Evolutionary conservation across 2,888 invertebrate species (phyloP).

Genomic region (Sepioteuthis lessoniana): DNA sequence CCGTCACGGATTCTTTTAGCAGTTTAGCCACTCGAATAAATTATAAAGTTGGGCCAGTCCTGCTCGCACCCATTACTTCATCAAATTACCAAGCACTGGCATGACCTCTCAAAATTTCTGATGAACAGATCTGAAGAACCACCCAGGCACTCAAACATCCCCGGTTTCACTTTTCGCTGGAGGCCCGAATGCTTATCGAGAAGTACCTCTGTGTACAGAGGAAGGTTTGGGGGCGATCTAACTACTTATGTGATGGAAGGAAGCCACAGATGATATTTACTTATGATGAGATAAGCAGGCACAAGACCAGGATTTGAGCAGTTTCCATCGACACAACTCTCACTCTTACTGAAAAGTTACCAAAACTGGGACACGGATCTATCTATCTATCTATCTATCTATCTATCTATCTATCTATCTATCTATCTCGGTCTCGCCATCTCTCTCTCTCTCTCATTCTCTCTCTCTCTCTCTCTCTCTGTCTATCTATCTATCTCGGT

Average conservation of each 20-base stretch:
- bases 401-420: neutral
- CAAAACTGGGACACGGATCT: neutral
- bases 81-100: constrained; percentile 14
- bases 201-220: neutral
- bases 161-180: neutral
- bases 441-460: neutral
- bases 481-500: neutral
- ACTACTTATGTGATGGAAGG: no score
- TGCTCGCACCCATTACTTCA: neutral
- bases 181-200: neutral
- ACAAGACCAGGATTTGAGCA: neutral
- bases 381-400: neutral
- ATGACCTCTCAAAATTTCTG: neutral
- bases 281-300: neutral
- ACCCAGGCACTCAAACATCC: neutral
- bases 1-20: neutral
- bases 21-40: neutral
- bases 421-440: neutral
- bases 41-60: neutral
- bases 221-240: neutral
- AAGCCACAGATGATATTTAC: neutral
- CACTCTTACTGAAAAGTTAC: neutral
- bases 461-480: no score
- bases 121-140: neutral
- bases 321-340: neutral